Conservation (phyloP, 2,113 vertebrate genomes). For the Heteronetta atricapilla region DNA sequence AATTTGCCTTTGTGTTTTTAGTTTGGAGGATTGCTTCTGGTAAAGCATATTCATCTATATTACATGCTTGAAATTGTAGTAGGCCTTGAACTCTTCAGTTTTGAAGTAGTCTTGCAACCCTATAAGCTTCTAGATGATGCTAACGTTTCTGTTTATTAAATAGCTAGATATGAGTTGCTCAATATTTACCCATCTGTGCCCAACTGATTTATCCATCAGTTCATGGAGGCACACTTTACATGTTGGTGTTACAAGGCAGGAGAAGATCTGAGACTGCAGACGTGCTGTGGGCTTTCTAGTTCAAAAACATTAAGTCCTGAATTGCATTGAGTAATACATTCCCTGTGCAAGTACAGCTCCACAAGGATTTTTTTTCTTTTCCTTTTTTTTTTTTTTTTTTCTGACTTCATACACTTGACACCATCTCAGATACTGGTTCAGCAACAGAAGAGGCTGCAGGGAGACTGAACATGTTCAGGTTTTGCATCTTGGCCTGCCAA, state of each 20-base stretch:
- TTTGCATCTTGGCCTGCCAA: constrained; percentile 5
- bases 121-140: neutral
- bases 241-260: neutral
- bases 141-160: neutral
- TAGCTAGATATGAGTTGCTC: neutral
- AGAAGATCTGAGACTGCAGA: neutral
- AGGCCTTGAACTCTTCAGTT: neutral
- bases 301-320: neutral
- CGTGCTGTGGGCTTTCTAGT: neutral
- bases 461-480: neutral
- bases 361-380: neutral
- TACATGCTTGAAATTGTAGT: fast-evolving
- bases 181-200: neutral
- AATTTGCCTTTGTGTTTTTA: neutral
- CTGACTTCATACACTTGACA: neutral
- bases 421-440: constrained; percentile 16
- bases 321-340: neutral
- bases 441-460: neutral
- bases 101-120: neutral
- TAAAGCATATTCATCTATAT: neutral
- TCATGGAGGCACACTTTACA: neutral
- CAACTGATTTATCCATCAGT: too few species aligned
- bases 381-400: neutral
- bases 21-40: neutral
- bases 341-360: neutral